Evolutionary conservation across 2,888 invertebrate species (phyloP).

Genomic region (Dolichomitus sp.): DNA sequence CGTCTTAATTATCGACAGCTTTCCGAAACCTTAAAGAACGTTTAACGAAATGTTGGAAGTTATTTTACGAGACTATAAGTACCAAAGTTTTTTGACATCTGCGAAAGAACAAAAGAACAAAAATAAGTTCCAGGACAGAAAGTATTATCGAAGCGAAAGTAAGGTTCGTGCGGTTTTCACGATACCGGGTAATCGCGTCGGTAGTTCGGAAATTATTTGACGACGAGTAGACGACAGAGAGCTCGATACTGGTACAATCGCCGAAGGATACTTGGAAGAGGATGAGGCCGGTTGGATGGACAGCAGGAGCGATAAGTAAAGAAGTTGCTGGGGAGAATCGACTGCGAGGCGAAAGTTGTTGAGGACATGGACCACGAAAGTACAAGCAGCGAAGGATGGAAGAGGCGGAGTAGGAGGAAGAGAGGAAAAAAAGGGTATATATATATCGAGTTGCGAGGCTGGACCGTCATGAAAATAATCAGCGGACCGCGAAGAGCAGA

Average conservation of each 20-base stretch:
- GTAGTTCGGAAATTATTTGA: constrained; percentile 49
- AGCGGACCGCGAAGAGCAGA: constrained; percentile 73
- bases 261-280: constrained; percentile 17
- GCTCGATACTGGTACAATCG: constrained; percentile 47
- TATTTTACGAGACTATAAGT: not conserved
- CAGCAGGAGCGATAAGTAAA: constrained; percentile 21
- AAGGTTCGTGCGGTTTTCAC: constrained; percentile 42
- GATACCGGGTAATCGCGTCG: constrained; percentile 50
- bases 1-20: not conserved
- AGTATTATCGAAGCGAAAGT: constrained; percentile 22
- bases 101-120: constrained; percentile 2
- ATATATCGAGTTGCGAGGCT: constrained; percentile 57
- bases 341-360: constrained; percentile 50
- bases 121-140: not conserved
- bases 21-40: not conserved
- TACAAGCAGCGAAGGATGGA: constrained; percentile 32
- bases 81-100: not conserved
- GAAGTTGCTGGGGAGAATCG: constrained; percentile 31
- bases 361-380: constrained; percentile 46
- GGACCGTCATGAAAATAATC: constrained; percentile 74
- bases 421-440: constrained; percentile 35
- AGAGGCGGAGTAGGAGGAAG: constrained; percentile 18
- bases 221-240: constrained; percentile 19
- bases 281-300: not conserved
- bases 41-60: not conserved